Conservation (phyloP, 2,888 invertebrate species). For the Netelia virgata region DNA sequence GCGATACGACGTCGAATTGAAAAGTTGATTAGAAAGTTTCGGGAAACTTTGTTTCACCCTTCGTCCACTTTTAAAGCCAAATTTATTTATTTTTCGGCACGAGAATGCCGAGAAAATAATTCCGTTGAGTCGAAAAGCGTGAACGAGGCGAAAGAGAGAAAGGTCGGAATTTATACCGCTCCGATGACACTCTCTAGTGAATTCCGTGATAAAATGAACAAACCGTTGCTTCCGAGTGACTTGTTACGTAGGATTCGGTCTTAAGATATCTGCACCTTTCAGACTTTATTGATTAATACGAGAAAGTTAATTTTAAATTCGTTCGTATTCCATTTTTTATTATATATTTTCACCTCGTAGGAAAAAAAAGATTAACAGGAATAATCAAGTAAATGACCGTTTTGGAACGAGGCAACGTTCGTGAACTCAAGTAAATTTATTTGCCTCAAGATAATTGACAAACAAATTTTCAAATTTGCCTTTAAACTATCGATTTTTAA, state of each 20-base stretch:
- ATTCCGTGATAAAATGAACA: constrained; percentile 21
- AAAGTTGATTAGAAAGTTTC: constrained; percentile 28
- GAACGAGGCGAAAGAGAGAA: constrained; percentile 37
- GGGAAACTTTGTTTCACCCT: not conserved
- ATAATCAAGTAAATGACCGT: not conserved
- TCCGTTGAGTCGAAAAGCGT: constrained; percentile 12
- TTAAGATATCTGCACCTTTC: not conserved
- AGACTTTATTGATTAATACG: constrained; percentile 32
- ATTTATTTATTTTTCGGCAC: not conserved
- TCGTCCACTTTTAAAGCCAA: not conserved
- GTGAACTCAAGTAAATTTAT: too few species aligned
- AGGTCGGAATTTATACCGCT: constrained; percentile 36
- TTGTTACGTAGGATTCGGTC: constrained; percentile 6
- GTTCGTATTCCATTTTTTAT: not conserved
- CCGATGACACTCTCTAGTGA: constrained; percentile 19
- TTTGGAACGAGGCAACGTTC: not conserved
- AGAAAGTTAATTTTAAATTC: constrained; percentile 32
- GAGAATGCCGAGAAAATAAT: not conserved
- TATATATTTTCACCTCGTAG: not conserved
- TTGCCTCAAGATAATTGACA: too few species aligned
- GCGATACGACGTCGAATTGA: not conserved
- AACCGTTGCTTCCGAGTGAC: not conserved
- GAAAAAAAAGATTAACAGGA: not conserved
- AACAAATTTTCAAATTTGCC: too few species aligned
- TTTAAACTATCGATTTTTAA: too few species aligned